Evolutionary conservation across 1,140 invertebrate species (phyloP).

Genomic region (Drosophila sp.): DNA sequence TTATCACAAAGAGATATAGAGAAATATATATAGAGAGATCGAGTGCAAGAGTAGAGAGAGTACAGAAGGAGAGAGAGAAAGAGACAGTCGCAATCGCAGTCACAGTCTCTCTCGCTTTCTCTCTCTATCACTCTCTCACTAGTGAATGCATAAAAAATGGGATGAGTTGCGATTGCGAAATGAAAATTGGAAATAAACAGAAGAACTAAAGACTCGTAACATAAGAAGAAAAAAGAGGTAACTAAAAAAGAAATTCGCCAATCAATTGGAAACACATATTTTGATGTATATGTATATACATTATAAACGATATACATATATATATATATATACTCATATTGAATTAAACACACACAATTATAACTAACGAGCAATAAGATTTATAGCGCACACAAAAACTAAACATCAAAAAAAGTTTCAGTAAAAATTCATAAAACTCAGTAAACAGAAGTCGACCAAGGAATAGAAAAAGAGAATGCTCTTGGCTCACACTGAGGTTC

Average conservation of each 20-base stretch:
- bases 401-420: conserved; percentile 3
- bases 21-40: conserved; percentile 10
- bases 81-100: neutral
- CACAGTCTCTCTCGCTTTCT: neutral
- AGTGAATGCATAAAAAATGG: conserved; percentile 8
- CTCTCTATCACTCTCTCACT: neutral
- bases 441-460: neutral
- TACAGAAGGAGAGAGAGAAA: neutral
- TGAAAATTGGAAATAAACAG: neutral
- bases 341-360: conserved; percentile 26
- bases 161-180: conserved; percentile 12
- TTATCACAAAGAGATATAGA: conserved; percentile 31
- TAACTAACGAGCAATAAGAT: conserved; percentile 53
- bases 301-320: neutral
- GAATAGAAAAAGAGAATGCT: conserved; percentile 3
- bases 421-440: conserved; percentile 33
- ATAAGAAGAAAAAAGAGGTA: neutral
- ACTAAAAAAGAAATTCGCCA: neutral
- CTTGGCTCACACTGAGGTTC: neutral
- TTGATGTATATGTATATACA: conserved; percentile 19
- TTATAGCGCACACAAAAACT: conserved; percentile 9
- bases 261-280: neutral
- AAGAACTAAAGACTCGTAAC: neutral
- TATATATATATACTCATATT: conserved; percentile 20
- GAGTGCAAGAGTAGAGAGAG: conserved; percentile 25